Base-by-base conservation (phyloP, 2,888 invertebrate genomes). In the Torymus tubicola region DNA sequence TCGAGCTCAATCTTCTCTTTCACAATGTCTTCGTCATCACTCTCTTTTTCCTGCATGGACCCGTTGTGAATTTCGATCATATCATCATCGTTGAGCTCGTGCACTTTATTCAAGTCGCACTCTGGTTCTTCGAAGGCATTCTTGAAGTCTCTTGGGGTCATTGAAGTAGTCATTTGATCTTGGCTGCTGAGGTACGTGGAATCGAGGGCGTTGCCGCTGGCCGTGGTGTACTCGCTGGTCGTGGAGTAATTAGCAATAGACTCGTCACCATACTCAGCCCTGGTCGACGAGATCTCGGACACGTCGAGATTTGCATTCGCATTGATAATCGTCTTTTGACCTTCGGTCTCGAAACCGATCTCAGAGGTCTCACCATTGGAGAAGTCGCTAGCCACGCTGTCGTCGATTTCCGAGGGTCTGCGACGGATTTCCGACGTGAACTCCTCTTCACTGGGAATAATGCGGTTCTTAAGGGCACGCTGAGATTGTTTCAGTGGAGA, bases 401-500 rank as follows among this genome's bases (percentile, higher is more conserved):
- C 84, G 5, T 88, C 87, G 12, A 90, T 82, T 50, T 95, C 95
- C 64, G 93, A 93, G 0, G 95, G 95, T 84, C 95, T 92, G 65
- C 92, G 92, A 78, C 93, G 93, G 0, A 94, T 93, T 87, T 94
- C 95, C 31, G 92, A 92, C 83, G 93, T 92, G 86, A 95, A 95
- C 85, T 95, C 95, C 60, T 91, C 91, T 58, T 92, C 92, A 82
- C 93, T 93, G 0, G 93, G 93, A 14, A 93, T 86, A 70, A 16
- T 67, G 21, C 58, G 65, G 18, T 80, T 80, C 52, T 78, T 80
- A 0, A 83, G 74, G 10, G 79, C 77, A 2, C 71, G 68, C 50
- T 78, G 78, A 24, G 92, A 89, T 0, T 94, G 94, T 87, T 95
- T 95, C 84, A 94, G 93, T 0, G 96, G 96, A 14, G 96, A 96